A percentile compares a stretch with the other conserved stretches of the same genome.
These are phyloP conservation scores for Pegea sp. DNA, from an alignment of 23 tunicate genomes.

Conservation along the genomic window DNA sequence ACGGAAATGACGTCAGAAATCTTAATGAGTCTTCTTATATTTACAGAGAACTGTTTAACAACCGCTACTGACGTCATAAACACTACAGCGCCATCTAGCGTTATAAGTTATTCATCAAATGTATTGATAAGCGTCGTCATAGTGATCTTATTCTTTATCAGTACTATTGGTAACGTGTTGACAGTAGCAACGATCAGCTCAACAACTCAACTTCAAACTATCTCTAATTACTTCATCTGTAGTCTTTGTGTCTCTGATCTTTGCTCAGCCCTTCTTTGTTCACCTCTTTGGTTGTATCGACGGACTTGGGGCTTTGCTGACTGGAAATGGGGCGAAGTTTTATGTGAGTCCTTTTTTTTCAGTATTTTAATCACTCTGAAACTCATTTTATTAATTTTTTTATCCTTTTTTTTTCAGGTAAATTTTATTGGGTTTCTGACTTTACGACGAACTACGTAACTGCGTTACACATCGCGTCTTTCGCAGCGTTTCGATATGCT, in stretches of 20 bases:
- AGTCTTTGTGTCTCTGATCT: slow-evolving; percentile 70
- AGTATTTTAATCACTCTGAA: too few relatives aligned
- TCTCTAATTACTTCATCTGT: slow-evolving; percentile 28
- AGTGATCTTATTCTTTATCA: slow-evolving; percentile 10
- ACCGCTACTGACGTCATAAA: too few relatives aligned
- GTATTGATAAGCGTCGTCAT: slow-evolving; percentile 11
- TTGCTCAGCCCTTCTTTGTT: slow-evolving; percentile 60
- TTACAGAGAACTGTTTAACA: too few relatives aligned
- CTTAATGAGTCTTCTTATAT: not conserved
- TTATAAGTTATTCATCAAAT: too few relatives aligned
- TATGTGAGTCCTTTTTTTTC: too few relatives aligned
- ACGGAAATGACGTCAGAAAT: slow-evolving; percentile 1
- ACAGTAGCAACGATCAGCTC: slow-evolving; percentile 11
- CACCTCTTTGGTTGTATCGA: slow-evolving; percentile 80
- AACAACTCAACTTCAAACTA: slow-evolving; percentile 3
- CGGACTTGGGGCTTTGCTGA: slow-evolving; percentile 74
- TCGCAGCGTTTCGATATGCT: slow-evolving; percentile 8
- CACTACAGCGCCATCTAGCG: too few relatives aligned
- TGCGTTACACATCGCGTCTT: slow-evolving; percentile 35
- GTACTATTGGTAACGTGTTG: slow-evolving; percentile 20
- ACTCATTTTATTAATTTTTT: too few relatives aligned
- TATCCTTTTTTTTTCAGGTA: slow-evolving; percentile 19
- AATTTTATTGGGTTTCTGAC: slow-evolving; percentile 47
- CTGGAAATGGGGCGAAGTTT: slow-evolving; percentile 35
- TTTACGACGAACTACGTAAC: slow-evolving; percentile 54